A percentile compares a stretch with the other conserved stretches of the same genome.
Evolutionary conservation across 1,140 invertebrate genomes (phyloP).

Genomic region (Drosophila sp.): DNA sequence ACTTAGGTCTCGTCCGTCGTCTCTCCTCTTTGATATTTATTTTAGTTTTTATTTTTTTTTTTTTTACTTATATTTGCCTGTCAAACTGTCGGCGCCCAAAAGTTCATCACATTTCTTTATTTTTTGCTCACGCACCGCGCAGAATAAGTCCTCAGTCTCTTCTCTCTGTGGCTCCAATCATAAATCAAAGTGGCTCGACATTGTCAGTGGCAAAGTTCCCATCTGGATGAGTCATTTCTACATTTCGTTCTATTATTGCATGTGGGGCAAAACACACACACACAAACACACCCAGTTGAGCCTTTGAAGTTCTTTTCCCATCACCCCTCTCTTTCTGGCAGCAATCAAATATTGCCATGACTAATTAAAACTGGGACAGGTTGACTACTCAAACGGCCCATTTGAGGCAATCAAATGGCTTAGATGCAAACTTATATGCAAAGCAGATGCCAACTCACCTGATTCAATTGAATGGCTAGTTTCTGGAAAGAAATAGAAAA

Average conservation of each 20-base stretch:
- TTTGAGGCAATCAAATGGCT: conserved; percentile 28
- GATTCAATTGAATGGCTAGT: conserved; percentile 40
- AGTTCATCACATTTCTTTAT: conserved; percentile 16
- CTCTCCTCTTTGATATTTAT: conserved; percentile 4
- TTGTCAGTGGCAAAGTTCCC: conserved; percentile 35
- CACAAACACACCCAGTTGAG: neutral
- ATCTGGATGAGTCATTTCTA: conserved; percentile 58
- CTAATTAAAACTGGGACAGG: conserved; percentile 41
- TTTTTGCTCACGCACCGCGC: conserved; percentile 5
- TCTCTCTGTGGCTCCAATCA: conserved; percentile 21
- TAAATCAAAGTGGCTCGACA: conserved; percentile 57
- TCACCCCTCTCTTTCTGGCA: neutral
- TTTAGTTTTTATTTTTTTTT: too few species aligned
- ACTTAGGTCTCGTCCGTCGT: neutral
- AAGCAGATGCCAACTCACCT: conserved; percentile 48
- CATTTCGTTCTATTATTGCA: conserved; percentile 2
- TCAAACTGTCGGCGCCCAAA: conserved; percentile 8
- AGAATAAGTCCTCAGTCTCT: neutral
- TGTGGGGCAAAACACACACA: neutral
- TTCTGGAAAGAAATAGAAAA: conserved; percentile 34
- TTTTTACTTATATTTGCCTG: conserved; percentile 16
- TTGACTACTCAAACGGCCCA: conserved; percentile 9
- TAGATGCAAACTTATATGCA: neutral
- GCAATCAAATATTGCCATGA: conserved; percentile 39
- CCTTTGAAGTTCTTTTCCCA: conserved; percentile 43